Base-by-base conservation (phyloP, 2,888 invertebrate species). In the Myopa testacea region DNA sequence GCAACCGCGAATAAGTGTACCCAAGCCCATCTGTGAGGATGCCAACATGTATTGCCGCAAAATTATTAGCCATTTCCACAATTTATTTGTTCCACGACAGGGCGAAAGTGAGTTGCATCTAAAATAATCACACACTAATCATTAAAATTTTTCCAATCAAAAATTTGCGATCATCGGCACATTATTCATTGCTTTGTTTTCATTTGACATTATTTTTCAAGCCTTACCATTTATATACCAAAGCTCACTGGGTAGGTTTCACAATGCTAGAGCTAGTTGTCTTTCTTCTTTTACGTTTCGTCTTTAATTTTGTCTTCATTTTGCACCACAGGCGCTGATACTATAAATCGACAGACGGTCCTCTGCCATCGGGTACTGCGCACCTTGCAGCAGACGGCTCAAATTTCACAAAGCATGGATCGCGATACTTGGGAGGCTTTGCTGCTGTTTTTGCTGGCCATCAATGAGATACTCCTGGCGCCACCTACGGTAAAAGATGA, bases 401-500 rank as follows among this genome's bases (percentile, higher is more conserved):
- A 94, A 84, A 93, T 94, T 78, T 95, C 95, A 0, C 92, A 92
- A 81, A 91, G 91, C 74, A 91, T 98, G 84, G 95, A 95, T 72
- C 91, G 94, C 34, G 94, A 95, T 82, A 97, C 98, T 8, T 99
- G 98, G 98, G 95, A 97, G 86, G 92, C 96, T 2, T 89, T 98
- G 58, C 91, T 98, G 70, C 90, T 96, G 78, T 95, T 98, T 89
- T 91, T 98, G 81, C 91, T 98, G 79, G 95, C 95, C 50, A 95
- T 98, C 55, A 98, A 98, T 86, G 95, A 98, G 82, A 96, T 96
- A 10, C 91, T 98, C 60, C 91, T 98, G 79, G 94, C 97, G 3
- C 97, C 98, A 38, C 98, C 98, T 7, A 95, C 96, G 6, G 94
- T 97, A 50, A 96, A 96, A 90, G 98, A 98, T 89, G 96, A 97